Percentiles rank a stretch among this genome's conserved stretches.
Conservation (phyloP, 1,140 invertebrate genomes). For the Leucophenga varia region DNA sequence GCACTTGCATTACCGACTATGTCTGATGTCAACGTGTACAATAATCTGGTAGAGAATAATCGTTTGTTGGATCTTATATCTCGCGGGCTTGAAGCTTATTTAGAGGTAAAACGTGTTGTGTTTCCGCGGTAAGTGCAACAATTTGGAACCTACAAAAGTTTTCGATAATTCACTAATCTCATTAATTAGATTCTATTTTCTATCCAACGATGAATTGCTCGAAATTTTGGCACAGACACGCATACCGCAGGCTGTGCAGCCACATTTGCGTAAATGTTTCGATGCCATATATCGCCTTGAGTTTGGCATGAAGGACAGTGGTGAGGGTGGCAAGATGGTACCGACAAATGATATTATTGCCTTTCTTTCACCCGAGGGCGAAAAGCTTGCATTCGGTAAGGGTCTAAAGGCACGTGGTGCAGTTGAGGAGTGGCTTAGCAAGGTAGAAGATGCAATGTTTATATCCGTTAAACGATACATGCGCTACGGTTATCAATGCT, state of each 20-base stretch:
- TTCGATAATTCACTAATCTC: too few species aligned
- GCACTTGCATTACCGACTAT: constrained; percentile 71
- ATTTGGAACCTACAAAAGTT: background rate
- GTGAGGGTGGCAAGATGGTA: constrained; percentile 45
- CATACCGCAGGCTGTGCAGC: constrained; percentile 84
- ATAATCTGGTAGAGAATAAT: constrained; percentile 74
- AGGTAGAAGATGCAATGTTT: constrained; percentile 86
- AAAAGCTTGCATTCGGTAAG: constrained; percentile 74
- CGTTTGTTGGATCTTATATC: constrained; percentile 76
- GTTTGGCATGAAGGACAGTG: constrained; percentile 64
- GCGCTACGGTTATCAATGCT: constrained; percentile 63
- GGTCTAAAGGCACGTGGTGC: constrained; percentile 83
- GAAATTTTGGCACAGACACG: constrained; percentile 89
- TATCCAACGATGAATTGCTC: constrained; percentile 91
- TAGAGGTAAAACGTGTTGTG: constrained; percentile 85
- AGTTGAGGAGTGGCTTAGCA: constrained; percentile 85
- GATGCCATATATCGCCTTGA: constrained; percentile 80
- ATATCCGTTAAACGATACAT: constrained; percentile 71
- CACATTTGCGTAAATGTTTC: constrained; percentile 86
- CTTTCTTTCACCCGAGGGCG: constrained; percentile 85
- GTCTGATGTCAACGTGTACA: constrained; percentile 67
- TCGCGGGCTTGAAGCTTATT: constrained; percentile 77
- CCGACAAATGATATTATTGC: constrained; percentile 79
- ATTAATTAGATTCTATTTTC: constrained; percentile 81
- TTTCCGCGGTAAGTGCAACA: constrained; percentile 69